Conservation (phyloP, 2,797 vertebrate species). For the Pseudomugil tenellus region DNA sequence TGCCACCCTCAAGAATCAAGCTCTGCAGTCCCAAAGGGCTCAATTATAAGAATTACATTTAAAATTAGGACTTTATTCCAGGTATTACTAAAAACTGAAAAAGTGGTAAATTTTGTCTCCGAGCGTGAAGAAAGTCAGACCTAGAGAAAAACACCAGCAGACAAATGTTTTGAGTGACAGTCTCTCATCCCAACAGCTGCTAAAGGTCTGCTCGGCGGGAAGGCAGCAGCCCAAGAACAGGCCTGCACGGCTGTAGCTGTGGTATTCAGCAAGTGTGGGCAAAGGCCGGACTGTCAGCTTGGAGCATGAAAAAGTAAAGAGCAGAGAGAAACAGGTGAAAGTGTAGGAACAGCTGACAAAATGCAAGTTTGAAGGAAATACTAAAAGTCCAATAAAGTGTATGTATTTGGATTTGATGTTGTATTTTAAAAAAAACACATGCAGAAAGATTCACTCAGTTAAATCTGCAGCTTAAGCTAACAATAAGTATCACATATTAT, state of each 20-base stretch:
- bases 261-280: constrained; percentile 74
- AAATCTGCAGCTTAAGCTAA: background rate
- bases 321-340: background rate
- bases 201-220: constrained; percentile 37
- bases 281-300: constrained; percentile 44
- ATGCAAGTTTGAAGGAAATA: background rate
- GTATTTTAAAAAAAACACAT: background rate
- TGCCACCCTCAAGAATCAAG: constrained; percentile 1
- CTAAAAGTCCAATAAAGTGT: background rate
- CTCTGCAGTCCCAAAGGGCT: background rate
- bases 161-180: constrained; percentile 29
- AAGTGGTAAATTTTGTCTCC: constrained; percentile 15
- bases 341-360: background rate
- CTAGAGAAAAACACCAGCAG: constrained; percentile 11
- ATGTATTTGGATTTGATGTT: background rate
- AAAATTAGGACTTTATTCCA: background rate
- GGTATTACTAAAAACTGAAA: background rate
- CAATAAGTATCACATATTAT: background rate
- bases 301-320: constrained; percentile 7
- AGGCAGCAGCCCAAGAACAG: constrained; percentile 35
- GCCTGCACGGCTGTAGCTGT: constrained; percentile 42
- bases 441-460: background rate
- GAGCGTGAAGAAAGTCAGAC: constrained; percentile 8
- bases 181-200: constrained; percentile 35
- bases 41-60: background rate